These are phyloP conservation scores for Thymallus thymallus DNA, from an alignment of 2,113 vertebrate genomes.

Conservation along the genomic window DNA sequence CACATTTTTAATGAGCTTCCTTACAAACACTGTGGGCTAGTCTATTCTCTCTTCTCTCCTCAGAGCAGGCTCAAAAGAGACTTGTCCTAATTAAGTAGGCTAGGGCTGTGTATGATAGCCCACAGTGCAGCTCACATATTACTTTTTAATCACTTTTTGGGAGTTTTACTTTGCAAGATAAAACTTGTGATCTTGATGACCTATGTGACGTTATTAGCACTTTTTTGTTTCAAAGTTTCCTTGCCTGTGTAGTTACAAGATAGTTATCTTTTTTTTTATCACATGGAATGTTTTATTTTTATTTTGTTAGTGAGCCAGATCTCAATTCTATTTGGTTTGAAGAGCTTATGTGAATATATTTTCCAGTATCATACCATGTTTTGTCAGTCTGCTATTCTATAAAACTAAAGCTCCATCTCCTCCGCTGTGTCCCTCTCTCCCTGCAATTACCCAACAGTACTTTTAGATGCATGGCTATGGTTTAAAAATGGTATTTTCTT, in stretches of 20 bases:
- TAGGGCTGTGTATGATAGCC: constrained; percentile 85
- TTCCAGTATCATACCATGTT: background rate
- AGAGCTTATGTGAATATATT: background rate
- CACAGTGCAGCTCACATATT: constrained; percentile 77
- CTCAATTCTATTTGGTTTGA: background rate
- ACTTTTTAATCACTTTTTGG: constrained; percentile 85
- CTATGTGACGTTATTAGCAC: too few relatives aligned
- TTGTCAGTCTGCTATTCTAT: background rate
- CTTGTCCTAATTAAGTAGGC: constrained; percentile 91
- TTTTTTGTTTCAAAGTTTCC: background rate
- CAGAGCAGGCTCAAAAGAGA: constrained; percentile 87
- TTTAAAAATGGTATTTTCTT: constrained; percentile 54
- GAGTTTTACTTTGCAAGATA: constrained; percentile 5
- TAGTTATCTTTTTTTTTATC: too few relatives aligned
- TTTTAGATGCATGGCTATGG: constrained; percentile 41
- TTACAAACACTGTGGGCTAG: constrained; percentile 84
- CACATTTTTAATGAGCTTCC: constrained; percentile 93
- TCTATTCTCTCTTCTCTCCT: constrained; percentile 79
- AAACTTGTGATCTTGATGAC: too few relatives aligned
- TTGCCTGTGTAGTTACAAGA: background rate
- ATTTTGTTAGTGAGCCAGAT: background rate
- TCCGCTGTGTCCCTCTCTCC: constrained; percentile 17
- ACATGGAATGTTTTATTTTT: too few relatives aligned
- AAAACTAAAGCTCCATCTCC: constrained; percentile 1
- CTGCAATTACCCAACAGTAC: constrained; percentile 47